Evolutionary conservation across 2,797 vertebrate species (phyloP), one percentile per base, ranked within the genome.

Genomic region (Amblyopsis hoosieri): DNA sequence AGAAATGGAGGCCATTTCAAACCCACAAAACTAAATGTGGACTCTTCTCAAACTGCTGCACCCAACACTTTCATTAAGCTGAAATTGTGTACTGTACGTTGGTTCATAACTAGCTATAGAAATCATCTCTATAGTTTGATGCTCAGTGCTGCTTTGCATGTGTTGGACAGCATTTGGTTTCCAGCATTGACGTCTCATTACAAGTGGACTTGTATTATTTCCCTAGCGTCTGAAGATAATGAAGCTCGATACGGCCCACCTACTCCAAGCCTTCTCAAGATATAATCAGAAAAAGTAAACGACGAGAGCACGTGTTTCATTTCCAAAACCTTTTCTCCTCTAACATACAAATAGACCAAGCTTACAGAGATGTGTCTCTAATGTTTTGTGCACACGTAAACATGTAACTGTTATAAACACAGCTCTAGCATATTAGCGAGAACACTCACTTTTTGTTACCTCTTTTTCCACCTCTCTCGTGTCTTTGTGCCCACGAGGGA

Each of bases 281-380:
- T 49, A 33, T 60, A 60, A 60, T 50, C 58, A 60, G 48, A 50
- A 60, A 60, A 19, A 31, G 17, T 8, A 50, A 12, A 47, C 15
- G 19, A 42, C 3, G 47, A 48, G 47, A 48, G 14, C 0, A 31
- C 2, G 6, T 42, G 12, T 56, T 56, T 19, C 19, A 37, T n/a
- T 56, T 56, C 5, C 54, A 14, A 51, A 19, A 31, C 11, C 12
- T 58, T 58, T 46, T 46, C 17, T 46, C 56, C 15, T 17, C 45
- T 2, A 7, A 19, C 15, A 47, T 2, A 45, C 46, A 49, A 12
- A 60, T 60, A 60, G 57, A 49, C 3, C 23, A 47, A 31, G 7
- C n/a, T 14, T 50, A n/a, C 59, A 49, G 12, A 14, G 12, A 29
- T 45, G 23, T 15, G 13, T 48, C 53, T 55, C 31, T 42, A 54